Percentiles rank a stretch among this genome's conserved stretches.
Evolutionary conservation across 2,113 vertebrate species (phyloP).

Genomic region (Crotophaga sulcirostris): DNA sequence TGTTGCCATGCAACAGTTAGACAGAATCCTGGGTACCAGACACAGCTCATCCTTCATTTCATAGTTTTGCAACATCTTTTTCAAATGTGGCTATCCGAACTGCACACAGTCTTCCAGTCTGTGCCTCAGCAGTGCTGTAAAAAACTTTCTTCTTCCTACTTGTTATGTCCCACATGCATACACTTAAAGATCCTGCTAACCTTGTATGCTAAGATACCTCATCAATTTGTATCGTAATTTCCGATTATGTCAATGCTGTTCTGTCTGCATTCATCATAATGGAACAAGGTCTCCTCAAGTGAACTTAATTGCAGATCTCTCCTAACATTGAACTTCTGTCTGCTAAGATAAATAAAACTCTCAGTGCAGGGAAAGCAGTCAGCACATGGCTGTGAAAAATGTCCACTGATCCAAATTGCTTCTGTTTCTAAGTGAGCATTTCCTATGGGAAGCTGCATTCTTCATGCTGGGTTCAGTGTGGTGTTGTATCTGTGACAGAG

Average conservation of each 20-base stretch:
- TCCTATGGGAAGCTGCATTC: not conserved
- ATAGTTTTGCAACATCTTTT: not conserved
- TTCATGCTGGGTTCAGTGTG: not conserved
- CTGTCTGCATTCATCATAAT: not conserved
- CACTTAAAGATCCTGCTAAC: not conserved
- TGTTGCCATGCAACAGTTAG: not conserved
- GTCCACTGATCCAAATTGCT: not conserved
- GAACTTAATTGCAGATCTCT: not conserved
- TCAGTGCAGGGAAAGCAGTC: not conserved
- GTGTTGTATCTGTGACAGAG: not conserved
- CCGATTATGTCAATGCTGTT: not conserved
- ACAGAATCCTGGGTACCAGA: not conserved
- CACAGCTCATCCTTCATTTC: not conserved
- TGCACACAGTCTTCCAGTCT: not conserved
- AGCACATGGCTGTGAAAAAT: not conserved
- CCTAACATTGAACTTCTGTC: fast-evolving
- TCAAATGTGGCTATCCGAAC: not conserved
- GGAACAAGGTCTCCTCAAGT: not conserved
- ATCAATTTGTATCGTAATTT: not conserved
- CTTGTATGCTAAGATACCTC: not conserved
- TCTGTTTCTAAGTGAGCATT: not conserved
- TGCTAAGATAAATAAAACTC: not conserved
- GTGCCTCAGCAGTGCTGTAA: not conserved
- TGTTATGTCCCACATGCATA: not conserved
- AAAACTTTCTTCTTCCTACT: not conserved